Conservation (phyloP, 1,140 invertebrate genomes). For the Drosophila novamexicana region DNA sequence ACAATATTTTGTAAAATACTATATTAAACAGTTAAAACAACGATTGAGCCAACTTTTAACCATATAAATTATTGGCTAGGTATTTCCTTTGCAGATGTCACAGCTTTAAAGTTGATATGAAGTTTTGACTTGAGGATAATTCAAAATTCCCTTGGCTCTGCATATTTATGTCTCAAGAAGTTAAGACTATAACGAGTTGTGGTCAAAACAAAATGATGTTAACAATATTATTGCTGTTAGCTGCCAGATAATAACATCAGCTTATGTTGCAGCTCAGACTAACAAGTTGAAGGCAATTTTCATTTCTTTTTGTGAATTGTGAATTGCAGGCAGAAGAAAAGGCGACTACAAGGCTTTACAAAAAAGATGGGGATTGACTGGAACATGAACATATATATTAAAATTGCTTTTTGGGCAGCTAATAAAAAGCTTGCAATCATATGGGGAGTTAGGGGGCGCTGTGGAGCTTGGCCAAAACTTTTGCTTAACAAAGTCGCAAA, state of each 20-base stretch:
- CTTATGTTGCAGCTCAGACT: constrained; percentile 56
- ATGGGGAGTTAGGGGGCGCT: constrained; percentile 34
- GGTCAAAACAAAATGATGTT: background rate
- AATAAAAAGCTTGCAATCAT: constrained; percentile 81
- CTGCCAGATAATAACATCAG: constrained; percentile 48
- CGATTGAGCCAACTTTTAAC: no score
- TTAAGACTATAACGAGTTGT: background rate
- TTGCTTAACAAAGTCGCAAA: constrained; percentile 65
- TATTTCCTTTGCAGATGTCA: no score
- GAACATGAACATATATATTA: constrained; percentile 61
- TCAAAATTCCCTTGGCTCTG: no score
- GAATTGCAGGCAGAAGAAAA: constrained; percentile 24
- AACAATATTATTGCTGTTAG: constrained; percentile 14
- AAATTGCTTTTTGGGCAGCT: constrained; percentile 77
- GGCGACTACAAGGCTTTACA: constrained; percentile 47
- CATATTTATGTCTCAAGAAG: background rate
- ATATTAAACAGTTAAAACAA: no score
- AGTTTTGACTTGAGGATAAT: no score
- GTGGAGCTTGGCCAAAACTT: constrained; percentile 44
- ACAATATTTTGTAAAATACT: no score
- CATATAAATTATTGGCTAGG: no score
- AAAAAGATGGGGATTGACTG: constrained; percentile 59
- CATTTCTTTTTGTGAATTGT: background rate
- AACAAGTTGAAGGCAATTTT: constrained; percentile 27
- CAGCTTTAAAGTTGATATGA: no score